Base-by-base conservation (phyloP, 2,797 vertebrate species). In the Chromis chromis region DNA sequence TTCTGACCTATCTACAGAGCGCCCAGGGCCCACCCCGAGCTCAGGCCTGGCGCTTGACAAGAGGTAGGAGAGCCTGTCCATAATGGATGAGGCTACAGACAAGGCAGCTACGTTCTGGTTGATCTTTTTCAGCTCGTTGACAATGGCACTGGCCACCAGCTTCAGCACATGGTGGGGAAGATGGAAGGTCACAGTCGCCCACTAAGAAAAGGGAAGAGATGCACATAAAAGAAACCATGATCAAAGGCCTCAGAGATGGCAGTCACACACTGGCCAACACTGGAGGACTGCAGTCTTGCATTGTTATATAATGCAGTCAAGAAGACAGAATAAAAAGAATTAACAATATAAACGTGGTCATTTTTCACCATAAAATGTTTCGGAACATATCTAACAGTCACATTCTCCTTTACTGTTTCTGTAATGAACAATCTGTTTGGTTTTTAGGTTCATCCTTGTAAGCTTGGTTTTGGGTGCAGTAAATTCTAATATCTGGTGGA, bases 51-150 rank as follows among this genome's bases (percentile, higher is more conserved):
- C 96, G 25, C 97, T 99, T 77, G 97, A 96, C 93, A 99, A 95
- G 95, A 99, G 97, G 96, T 99, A 99, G 95, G 97, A 98, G 87
- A 99, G 96, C 92, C 98, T 95, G 95, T 99, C 98, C 97, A 99
- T 97, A 93, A 99, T 96, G 91, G 98, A 99, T 90, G 98, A 99
- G 49, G 98, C 98, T 91, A 99, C 98, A 88, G 98, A 97, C 94
- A 99, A 96, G 94, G 98, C 98, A 92, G 98, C 97, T 86, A 99
- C 94, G 93, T 99, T 99, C 94, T 98, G 98, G 96, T 98, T 99
- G 91, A 99, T 96, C 95, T 99, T 99, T 95, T 99, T 99, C 89
- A 99, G 96, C 95, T 99, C 98, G 85, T 95, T 97, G 91, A 99
- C 98, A 74, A 99, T 96, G 93, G 96, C 96, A 88, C 95, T 94